These are phyloP conservation scores for Aspidiotus destructor DNA, from an alignment of 2,888 invertebrate genomes.

Conservation along the genomic window DNA sequence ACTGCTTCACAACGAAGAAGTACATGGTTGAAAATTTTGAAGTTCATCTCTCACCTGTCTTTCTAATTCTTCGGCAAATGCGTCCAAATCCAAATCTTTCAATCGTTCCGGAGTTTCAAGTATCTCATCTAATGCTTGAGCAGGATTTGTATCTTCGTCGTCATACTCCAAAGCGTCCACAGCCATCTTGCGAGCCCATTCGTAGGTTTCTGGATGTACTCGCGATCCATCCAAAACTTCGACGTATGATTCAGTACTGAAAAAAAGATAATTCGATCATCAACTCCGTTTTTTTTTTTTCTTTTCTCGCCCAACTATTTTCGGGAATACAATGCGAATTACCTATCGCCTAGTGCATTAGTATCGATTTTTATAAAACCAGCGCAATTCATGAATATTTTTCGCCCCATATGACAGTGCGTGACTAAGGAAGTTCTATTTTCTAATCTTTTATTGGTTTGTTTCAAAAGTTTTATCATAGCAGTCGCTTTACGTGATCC, in stretches of 20 bases:
- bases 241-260: slow-evolving; percentile 82
- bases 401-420: slow-evolving; percentile 92
- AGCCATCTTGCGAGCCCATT: slow-evolving; percentile 99
- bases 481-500: slow-evolving; percentile 88
- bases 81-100: slow-evolving; percentile 93
- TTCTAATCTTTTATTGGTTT: slow-evolving; percentile 82
- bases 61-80: slow-evolving; percentile 94
- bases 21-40: no score
- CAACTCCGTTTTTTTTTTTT: neutral
- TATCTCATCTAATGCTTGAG: slow-evolving; percentile 94
- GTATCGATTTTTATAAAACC: slow-evolving; percentile 99
- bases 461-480: slow-evolving; percentile 73
- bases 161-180: slow-evolving; percentile 98
- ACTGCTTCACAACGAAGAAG: no score
- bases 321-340: slow-evolving; percentile 18
- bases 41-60: slow-evolving; percentile 52
- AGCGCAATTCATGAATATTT: slow-evolving; percentile 97
- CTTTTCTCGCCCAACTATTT: neutral
- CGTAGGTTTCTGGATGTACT: slow-evolving; percentile 98
- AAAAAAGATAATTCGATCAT: neutral
- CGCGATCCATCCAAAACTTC: slow-evolving; percentile 94
- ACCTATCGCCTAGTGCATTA: slow-evolving; percentile 77
- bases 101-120: slow-evolving; percentile 86
- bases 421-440: slow-evolving; percentile 93
- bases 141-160: slow-evolving; percentile 92